Conservation (phyloP, 2,888 invertebrate genomes). For the Heliconius erato region DNA sequence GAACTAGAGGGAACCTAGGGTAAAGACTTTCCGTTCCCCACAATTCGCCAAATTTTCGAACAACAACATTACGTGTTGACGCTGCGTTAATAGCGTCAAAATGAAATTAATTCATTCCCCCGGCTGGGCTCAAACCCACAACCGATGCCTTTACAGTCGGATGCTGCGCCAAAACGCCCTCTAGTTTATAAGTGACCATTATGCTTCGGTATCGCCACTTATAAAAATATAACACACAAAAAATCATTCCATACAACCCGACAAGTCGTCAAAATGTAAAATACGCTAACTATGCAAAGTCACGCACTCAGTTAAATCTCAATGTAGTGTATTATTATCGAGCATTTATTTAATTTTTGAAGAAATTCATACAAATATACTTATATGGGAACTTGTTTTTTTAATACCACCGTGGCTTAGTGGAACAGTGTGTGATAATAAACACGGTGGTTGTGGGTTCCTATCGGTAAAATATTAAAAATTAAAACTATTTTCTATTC, state of each 20-base stretch:
- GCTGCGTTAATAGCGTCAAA: too few species aligned
- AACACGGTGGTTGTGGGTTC: neutral
- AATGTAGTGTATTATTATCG: constrained; percentile 78
- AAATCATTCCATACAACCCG: constrained; percentile 5
- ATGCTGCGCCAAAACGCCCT: neutral
- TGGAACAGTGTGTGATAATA: neutral
- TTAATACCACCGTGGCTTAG: too few species aligned
- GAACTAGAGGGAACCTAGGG: too few species aligned
- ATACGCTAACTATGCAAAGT: constrained; percentile 80
- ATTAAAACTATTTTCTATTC: neutral
- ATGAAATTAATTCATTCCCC: too few species aligned
- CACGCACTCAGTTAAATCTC: constrained; percentile 80
- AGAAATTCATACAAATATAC: constrained; percentile 54
- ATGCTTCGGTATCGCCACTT: neutral
- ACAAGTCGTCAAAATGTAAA: constrained; percentile 51
- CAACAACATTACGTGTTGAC: too few species aligned
- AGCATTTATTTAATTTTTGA: constrained; percentile 82
- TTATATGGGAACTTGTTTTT: neutral
- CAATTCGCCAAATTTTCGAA: too few species aligned
- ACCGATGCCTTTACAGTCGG: neutral
- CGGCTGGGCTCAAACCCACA: neutral
- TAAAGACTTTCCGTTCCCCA: too few species aligned
- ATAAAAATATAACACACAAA: constrained; percentile 4
- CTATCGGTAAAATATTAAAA: neutral
- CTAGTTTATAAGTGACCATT: neutral